Base-by-base conservation (phyloP, 2,888 invertebrate species). In the Hirtodrosophila duncani region DNA sequence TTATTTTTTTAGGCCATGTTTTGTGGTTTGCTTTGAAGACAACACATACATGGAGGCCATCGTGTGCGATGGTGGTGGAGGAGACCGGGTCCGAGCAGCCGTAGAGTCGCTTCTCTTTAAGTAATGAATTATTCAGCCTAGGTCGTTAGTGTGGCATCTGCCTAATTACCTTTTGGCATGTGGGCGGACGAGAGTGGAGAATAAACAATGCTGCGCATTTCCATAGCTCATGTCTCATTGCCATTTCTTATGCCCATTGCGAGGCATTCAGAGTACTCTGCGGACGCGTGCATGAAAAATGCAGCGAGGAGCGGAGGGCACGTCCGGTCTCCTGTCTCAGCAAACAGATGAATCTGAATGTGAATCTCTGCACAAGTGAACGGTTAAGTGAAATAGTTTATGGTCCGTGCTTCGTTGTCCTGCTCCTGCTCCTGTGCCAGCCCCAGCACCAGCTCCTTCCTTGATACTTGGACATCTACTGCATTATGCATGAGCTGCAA, bases 51-150 rank as follows among this genome's bases (percentile, higher is more conserved):
- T 24, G 9, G 9, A n/a, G 16, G 23, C 21, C 17, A n/a, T n/a
- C n/a, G n/a, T n/a, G n/a, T n/a, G n/a, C n/a, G n/a, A n/a, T n/a
- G n/a, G n/a, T n/a, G n/a, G n/a, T n/a, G n/a, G n/a, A n/a, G n/a
- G n/a, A n/a, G n/a, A n/a, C n/a, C n/a, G n/a, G 18, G 48, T 34
- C 7, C 30, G 52, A 20, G 42, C 36, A 39, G 50, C 33, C 43
- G 31, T 7, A 8, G 24, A 24, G 39, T 20, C 20, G 5, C 4
- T 36, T 59, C 38, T 41, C 49, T 55, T 60, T 53, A 57, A 61
- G 49, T 69, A 66, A 78, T 75, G 74, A 81, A 68, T 72, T 56
- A 75, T 75, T 72, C 69, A 75, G 60, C 30, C 46, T 31, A 21
- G 66, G 49, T 64, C 71, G 56, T 71, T 67, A 67, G 60, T 58